Percentiles rank a stretch among this genome's conserved stretches.
Evolutionary conservation across 2,888 invertebrate species (phyloP).

Genomic region (Boloria euphrosyne): DNA sequence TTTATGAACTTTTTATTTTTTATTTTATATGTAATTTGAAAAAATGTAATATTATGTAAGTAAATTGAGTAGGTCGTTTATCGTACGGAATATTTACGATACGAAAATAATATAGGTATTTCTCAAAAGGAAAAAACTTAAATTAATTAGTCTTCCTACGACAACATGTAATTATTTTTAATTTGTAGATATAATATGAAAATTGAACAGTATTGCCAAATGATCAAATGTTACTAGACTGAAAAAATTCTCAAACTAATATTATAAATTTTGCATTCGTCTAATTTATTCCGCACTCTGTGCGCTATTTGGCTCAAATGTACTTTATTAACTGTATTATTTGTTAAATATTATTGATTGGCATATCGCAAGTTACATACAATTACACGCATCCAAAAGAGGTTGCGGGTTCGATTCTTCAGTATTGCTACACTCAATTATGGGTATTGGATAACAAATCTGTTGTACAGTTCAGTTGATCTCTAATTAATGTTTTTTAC

Average conservation of each 20-base stretch:
- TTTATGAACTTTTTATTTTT: slow-evolving; percentile 7
- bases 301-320: slow-evolving; percentile 59
- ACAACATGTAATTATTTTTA: slow-evolving; percentile 63
- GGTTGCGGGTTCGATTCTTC: no score
- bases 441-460: slow-evolving; percentile 48
- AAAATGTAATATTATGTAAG: slow-evolving; percentile 34
- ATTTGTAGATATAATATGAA: slow-evolving; percentile 63
- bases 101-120: slow-evolving; percentile 11
- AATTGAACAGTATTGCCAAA: slow-evolving; percentile 79
- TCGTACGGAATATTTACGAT: slow-evolving; percentile 20
- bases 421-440: slow-evolving; percentile 42
- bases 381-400: slow-evolving; percentile 34
- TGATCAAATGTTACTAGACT: slow-evolving; percentile 80
- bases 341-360: slow-evolving; percentile 45
- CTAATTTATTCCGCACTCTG: slow-evolving; percentile 43
- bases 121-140: slow-evolving; percentile 31
- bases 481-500: slow-evolving; percentile 68
- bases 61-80: slow-evolving; percentile 25
- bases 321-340: slow-evolving; percentile 45
- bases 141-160: slow-evolving; percentile 72
- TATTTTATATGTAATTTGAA: slow-evolving; percentile 31
- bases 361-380: slow-evolving; percentile 68
- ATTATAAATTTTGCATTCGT: slow-evolving; percentile 41
- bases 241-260: slow-evolving; percentile 54
- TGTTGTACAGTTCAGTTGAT: slow-evolving; percentile 69